Base-by-base conservation (phyloP, 2,888 invertebrate species). In the Folsomia manolachei region DNA sequence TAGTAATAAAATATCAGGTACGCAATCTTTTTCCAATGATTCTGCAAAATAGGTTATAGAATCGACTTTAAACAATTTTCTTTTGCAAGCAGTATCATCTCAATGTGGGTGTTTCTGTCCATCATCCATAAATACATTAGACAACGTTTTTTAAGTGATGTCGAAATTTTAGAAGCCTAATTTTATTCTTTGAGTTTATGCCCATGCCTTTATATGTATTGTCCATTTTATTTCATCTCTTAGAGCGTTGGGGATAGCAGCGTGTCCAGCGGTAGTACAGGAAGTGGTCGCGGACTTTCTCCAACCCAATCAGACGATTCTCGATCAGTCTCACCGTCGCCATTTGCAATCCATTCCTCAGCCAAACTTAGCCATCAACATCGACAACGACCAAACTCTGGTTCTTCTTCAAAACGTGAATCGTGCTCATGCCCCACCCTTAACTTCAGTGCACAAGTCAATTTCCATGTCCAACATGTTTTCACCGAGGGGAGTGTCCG, bases 261-360 rank as follows among this genome's bases (percentile, higher is more conserved):
- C 56, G 80, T 85, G 75, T 86, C 86, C 79, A 86, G 84, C 68
- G 86, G 85, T 77, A 86, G 86, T 70, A 82, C 85, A 1, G 86
- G 85, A 25, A 86, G 86, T 80, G 84, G 84, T 74, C 84, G 86
- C 82, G 84, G 82, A 82, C 83, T 87, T 76, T 89, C 88, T 27
- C 89, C 89, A 2, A 87, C 87, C n/a, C 86, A 87, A 66, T 88
- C 88, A 80, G 88, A 89, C 80, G 88, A 87, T 75, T 82, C 80
- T 26, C 79, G 80, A 61, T 81, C 80, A 56, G 81, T 80, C 72
- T 82, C 81, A 60, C 80, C 79, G n/a, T n/a, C n/a, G 53, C 80
- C 79, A 56, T 76, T 82, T 18, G 82, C 82, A 11, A 73, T 74
- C 1, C 66, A 74, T n/a, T 69, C 72, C 23, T 72, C 76, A 2